Percentiles rank a stretch among this genome's conserved stretches.
These are phyloP conservation scores for Eupithecia abbreviata DNA, from an alignment of 2,888 invertebrate species.

Conservation along the genomic window DNA sequence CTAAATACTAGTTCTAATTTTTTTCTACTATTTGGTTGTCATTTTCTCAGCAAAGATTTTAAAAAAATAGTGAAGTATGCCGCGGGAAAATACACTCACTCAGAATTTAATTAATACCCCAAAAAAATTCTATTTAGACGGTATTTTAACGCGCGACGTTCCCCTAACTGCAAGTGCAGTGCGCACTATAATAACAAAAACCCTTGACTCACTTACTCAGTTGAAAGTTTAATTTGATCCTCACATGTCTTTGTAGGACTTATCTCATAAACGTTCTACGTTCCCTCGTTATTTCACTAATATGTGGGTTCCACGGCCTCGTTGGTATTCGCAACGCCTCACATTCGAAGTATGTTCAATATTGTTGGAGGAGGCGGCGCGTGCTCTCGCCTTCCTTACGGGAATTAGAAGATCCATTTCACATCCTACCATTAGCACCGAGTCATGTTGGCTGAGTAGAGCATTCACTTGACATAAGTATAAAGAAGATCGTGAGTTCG, in stretches of 20 bases:
- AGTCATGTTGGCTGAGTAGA: conserved; percentile 9
- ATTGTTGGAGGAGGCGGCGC: conserved; percentile 40
- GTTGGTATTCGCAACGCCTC: conserved; percentile 42
- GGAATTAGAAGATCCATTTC: conserved; percentile 37
- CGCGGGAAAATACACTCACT: no score
- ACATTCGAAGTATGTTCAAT: conserved; percentile 44
- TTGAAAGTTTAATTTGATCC: not conserved
- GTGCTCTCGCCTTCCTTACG: conserved; percentile 39
- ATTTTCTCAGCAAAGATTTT: no score
- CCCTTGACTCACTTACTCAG: not conserved
- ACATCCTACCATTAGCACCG: conserved; percentile 1
- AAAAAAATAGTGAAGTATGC: no score
- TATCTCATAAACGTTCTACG: conserved; percentile 27
- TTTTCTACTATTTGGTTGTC: no score
- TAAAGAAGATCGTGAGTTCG: not conserved
- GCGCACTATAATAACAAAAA: no score
- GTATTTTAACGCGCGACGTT: no score
- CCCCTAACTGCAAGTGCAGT: no score
- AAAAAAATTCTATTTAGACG: no score
- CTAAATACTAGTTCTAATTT: no score
- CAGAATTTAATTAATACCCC: no score
- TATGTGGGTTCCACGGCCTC: conserved; percentile 28
- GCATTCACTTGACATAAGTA: not conserved
- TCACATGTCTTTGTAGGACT: conserved; percentile 3
- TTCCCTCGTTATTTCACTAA: conserved; percentile 31